Conservation (phyloP, 2,797 vertebrate genomes). For the Acrossocheilus wenchowensis region DNA sequence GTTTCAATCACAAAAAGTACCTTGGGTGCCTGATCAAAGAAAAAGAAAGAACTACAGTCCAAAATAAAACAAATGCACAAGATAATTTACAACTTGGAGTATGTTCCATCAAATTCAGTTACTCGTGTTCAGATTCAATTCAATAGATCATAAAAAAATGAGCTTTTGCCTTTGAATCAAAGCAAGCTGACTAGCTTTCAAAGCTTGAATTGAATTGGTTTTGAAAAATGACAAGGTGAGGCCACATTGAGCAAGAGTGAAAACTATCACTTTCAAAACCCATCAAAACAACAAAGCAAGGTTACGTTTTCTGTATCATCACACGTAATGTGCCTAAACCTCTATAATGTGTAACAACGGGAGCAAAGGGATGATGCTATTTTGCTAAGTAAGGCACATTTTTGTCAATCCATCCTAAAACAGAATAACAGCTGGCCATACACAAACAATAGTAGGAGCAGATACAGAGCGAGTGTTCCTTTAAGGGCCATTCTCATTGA, state of each 20-base stretch:
- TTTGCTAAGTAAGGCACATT: slow-evolving; percentile 86
- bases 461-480: slow-evolving; percentile 24
- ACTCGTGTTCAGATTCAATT: slow-evolving; percentile 12
- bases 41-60: slow-evolving; percentile 2
- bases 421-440: slow-evolving; percentile 79
- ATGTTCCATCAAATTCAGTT: slow-evolving; percentile 28
- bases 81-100: slow-evolving; percentile 33
- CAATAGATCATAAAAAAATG: not conserved
- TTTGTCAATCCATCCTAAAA: slow-evolving; percentile 80
- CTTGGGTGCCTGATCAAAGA: slow-evolving; percentile 30
- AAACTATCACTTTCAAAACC: slow-evolving; percentile 22
- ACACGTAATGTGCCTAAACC: slow-evolving; percentile 82
- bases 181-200: slow-evolving; percentile 5
- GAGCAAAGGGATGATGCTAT: slow-evolving; percentile 52
- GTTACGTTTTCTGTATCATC: slow-evolving; percentile 73
- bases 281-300: slow-evolving; percentile 26
- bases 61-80: slow-evolving; percentile 44
- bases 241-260: not conserved
- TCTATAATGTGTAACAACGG: slow-evolving; percentile 40
- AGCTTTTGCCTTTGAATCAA: slow-evolving; percentile 22
- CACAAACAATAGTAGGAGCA: slow-evolving; percentile 66
- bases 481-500: slow-evolving; percentile 14
- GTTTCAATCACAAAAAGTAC: slow-evolving; percentile 46
- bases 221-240: not conserved
- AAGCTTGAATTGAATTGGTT: slow-evolving; percentile 13